These are phyloP conservation scores for Epinotia nisella DNA, from an alignment of 2,888 invertebrate species.

Conservation along the genomic window DNA sequence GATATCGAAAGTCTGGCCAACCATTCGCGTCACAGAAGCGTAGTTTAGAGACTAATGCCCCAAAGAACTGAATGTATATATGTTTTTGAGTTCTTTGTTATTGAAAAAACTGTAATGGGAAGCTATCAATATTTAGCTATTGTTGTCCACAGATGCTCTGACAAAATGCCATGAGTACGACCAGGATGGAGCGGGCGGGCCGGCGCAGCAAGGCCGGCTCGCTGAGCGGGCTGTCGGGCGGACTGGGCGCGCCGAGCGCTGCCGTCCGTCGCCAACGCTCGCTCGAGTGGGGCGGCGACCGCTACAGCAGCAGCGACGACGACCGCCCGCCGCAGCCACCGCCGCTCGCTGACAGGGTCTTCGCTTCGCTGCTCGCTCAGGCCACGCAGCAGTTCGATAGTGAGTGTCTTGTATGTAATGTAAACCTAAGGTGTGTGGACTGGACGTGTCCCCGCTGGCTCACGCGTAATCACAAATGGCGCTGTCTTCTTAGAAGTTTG, in stretches of 20 bases:
- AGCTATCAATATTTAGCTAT: not conserved
- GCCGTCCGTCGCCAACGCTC: conserved; percentile 83
- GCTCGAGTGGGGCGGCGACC: conserved; percentile 84
- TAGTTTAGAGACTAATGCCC: too few relatives aligned
- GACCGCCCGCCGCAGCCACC: conserved; percentile 80
- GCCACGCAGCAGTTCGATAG: conserved; percentile 83
- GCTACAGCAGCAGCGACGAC: conserved; percentile 84
- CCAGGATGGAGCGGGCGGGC: conserved; percentile 77
- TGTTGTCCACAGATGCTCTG: conserved; percentile 64
- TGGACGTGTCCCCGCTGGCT: too few relatives aligned
- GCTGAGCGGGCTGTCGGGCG: conserved; percentile 73
- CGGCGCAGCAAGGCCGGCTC: conserved; percentile 79
- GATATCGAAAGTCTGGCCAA: too few relatives aligned
- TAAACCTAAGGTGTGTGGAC: not conserved
- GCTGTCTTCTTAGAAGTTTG: too few relatives aligned
- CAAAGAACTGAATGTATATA: too few relatives aligned
- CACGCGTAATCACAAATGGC: too few relatives aligned
- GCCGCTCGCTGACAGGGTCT: conserved; percentile 80
- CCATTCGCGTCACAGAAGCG: too few relatives aligned
- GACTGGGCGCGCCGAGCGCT: conserved; percentile 57
- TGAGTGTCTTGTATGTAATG: conserved; percentile 56
- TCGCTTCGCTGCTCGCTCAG: conserved; percentile 82
- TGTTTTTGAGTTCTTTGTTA: too few relatives aligned
- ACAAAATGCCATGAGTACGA: conserved; percentile 70
- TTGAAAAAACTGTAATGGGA: too few relatives aligned